Conservation (phyloP, 1,140 invertebrate genomes). For the Diachasmimorpha longicaudata region DNA sequence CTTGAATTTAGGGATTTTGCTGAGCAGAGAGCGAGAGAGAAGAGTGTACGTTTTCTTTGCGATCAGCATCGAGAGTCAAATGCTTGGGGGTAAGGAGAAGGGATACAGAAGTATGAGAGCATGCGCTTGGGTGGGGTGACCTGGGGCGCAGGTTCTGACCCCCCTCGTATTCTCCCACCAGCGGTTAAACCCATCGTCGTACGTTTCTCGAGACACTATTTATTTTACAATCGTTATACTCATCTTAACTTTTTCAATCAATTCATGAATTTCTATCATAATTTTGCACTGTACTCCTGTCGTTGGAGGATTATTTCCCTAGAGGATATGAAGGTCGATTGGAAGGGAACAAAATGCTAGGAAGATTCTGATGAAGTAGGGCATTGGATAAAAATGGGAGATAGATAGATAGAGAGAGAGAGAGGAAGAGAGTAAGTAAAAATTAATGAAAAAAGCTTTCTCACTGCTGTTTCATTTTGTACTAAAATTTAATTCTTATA, state of each 20-base stretch:
- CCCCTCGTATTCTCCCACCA: conserved; percentile 36
- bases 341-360: no score
- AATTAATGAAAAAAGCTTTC: no score
- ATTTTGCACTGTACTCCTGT: no score
- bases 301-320: no score
- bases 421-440: no score
- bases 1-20: background rate
- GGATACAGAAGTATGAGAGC: conserved; percentile 36
- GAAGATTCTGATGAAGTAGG: no score
- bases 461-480: no score
- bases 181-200: conserved; percentile 1
- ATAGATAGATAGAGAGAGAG: no score
- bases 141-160: conserved; percentile 56
- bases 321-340: no score
- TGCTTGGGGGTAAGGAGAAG: conserved; percentile 1
- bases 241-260: background rate
- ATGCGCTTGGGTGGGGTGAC: conserved; percentile 52
- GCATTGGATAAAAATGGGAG: no score
- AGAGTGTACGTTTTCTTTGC: background rate
- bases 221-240: background rate
- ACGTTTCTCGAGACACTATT: background rate
- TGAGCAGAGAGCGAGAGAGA: background rate
- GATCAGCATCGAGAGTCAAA: background rate
- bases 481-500: background rate
- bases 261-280: background rate